Evolutionary conservation across 30 jellyfish, hydroid and myxozoan species (phyloP).

Genomic region (Turritopsis dohrnii): DNA sequence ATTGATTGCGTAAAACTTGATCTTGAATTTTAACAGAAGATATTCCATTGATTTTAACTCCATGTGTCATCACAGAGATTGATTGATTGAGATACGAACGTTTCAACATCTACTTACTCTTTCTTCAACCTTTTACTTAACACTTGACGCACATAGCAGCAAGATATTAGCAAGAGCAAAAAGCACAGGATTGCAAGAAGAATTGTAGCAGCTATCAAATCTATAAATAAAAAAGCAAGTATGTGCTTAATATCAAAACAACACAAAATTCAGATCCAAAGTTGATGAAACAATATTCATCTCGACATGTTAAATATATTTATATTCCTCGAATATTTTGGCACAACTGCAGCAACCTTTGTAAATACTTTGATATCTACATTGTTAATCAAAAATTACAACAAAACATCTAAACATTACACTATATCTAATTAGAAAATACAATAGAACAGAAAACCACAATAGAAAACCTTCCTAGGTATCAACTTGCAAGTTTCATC

Average conservation of each 20-base stretch:
- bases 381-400: too few relatives aligned
- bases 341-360: too few relatives aligned
- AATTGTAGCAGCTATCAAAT: neutral
- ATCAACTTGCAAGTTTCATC: too few relatives aligned
- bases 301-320: neutral
- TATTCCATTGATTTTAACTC: too few relatives aligned
- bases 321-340: too few relatives aligned
- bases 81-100: neutral
- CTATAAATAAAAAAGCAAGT: neutral
- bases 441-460: too few relatives aligned
- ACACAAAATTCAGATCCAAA: neutral
- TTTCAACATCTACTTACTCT: neutral
- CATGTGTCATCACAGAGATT: neutral
- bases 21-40: too few relatives aligned
- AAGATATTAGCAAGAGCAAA: neutral
- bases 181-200: neutral
- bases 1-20: too few relatives aligned
- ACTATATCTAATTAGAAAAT: too few relatives aligned
- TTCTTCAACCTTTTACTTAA: neutral
- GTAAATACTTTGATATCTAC: too few relatives aligned
- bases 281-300: neutral
- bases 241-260: neutral
- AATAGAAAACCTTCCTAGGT: too few relatives aligned
- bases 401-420: too few relatives aligned
- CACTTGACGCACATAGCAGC: neutral